Conservation (phyloP, 2,797 vertebrate species). For the Mus caroli region DNA sequence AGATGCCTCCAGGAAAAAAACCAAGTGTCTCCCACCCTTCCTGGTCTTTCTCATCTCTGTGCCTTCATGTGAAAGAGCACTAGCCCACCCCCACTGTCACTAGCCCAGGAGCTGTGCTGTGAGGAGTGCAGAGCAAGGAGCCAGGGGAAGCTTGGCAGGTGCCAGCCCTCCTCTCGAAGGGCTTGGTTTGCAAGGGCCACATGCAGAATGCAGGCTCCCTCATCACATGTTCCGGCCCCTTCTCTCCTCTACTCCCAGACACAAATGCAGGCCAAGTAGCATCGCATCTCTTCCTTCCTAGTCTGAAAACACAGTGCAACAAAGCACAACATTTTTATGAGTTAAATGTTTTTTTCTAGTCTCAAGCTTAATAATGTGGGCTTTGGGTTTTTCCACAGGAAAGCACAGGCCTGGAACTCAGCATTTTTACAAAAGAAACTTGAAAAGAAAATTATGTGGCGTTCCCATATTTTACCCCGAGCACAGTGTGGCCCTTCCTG, state of each 20-base stretch:
- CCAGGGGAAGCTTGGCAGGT: too few relatives aligned
- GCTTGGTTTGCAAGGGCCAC: background rate
- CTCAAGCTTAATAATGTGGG: background rate
- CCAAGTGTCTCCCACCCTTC: rapidly evolving
- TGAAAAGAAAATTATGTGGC: too few relatives aligned
- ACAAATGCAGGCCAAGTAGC: background rate
- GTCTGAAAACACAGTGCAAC: background rate
- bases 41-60: background rate
- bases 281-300: background rate
- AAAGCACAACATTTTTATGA: background rate
- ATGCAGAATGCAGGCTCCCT: background rate
- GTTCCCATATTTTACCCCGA: too few relatives aligned
- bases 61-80: background rate
- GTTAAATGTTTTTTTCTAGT: background rate
- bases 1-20: background rate
- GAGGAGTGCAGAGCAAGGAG: too few relatives aligned
- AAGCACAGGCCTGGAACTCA: too few relatives aligned
- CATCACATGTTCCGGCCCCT: background rate
- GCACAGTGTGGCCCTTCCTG: too few relatives aligned
- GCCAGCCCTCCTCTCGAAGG: rapidly evolving
- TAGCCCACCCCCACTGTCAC: too few relatives aligned
- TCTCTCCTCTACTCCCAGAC: background rate
- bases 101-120: rapidly evolving
- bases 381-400: background rate
- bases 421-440: too few relatives aligned